A percentile compares a stretch with the other conserved stretches of the same genome.
These are phyloP conservation scores for Sebastes oblongus DNA, from an alignment of 2,797 vertebrate genomes.

Conservation along the genomic window DNA sequence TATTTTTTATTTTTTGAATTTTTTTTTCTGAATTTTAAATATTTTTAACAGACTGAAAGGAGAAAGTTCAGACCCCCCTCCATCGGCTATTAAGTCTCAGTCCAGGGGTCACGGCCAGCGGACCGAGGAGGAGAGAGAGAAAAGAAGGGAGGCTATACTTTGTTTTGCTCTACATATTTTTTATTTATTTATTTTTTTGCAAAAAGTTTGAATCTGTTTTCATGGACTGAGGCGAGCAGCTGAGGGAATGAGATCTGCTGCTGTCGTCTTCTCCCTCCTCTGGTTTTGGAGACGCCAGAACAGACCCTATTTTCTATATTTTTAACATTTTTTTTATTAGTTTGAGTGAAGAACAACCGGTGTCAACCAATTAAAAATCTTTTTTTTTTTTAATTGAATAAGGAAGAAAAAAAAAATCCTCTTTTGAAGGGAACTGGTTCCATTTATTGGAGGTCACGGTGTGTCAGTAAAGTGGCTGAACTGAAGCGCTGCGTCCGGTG, in stretches of 20 bases:
- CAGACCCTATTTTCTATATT: conserved; percentile 25
- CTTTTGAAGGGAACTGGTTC: conserved; percentile 31
- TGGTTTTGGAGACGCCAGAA: conserved; percentile 63
- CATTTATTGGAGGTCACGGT: conserved; percentile 44
- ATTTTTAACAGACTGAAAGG: conserved; percentile 47
- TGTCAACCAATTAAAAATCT: not conserved
- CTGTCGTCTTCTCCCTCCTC: conserved; percentile 42
- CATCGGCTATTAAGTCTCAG: conserved; percentile 47
- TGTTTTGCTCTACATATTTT: not conserved
- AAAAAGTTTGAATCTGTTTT: conserved; percentile 19
- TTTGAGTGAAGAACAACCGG: not conserved
- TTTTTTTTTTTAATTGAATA: not conserved
- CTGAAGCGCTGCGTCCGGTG: conserved; percentile 50
- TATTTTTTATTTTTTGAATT: conserved; percentile 8
- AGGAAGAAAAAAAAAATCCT: not conserved
- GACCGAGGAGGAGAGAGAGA: conserved; percentile 58
- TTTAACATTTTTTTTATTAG: not conserved
- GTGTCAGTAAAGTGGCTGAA: conserved; percentile 16
- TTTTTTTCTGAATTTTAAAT: not conserved
- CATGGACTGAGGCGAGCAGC: conserved; percentile 36
- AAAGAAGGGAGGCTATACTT: conserved; percentile 23
- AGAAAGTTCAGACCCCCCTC: conserved; percentile 43
- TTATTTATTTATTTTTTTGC: not conserved
- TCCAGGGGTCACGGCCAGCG: conserved; percentile 74
- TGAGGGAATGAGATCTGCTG: conserved; percentile 56